phyloP scores from a whole-genome alignment of 2,797 vertebrate species.

The Triplophysa yarkandensis region DNA sequence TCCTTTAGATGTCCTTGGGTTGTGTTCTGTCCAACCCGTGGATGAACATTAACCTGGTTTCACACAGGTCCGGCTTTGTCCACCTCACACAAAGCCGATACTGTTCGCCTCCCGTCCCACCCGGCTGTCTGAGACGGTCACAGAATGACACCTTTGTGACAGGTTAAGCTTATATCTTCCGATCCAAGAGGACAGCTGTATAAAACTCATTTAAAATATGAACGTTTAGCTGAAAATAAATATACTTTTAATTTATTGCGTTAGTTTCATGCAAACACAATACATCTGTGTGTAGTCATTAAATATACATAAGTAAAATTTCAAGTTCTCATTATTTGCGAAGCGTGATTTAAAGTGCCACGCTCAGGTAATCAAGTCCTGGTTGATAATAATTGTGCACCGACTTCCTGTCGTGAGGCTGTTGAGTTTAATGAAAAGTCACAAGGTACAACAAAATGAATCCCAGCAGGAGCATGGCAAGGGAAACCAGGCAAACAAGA shows the following conservation, averaged over 20 bases:
- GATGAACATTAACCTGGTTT: conserved; percentile 46
- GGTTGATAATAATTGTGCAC: conserved; percentile 27
- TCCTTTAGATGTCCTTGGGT: conserved; percentile 64
- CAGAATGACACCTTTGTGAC: conserved; percentile 61
- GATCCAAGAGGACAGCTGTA: conserved; percentile 14
- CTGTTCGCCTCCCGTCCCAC: conserved; percentile 60
- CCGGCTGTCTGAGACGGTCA: conserved; percentile 26
- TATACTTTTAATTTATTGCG: neutral
- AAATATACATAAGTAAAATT: too few relatives aligned
- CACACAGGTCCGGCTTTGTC: conserved; percentile 75
- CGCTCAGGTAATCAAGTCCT: neutral
- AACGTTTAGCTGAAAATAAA: neutral
- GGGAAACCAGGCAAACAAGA: conserved; percentile 51
- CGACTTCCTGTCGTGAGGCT: conserved; percentile 34
- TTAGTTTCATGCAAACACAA: neutral
- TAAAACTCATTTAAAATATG: neutral
- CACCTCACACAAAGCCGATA: conserved; percentile 68
- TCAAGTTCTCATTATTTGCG: neutral
- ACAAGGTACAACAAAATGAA: conserved; percentile 51
- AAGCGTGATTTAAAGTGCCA: neutral
- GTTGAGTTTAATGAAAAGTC: conserved; percentile 51
- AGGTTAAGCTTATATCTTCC: conserved; percentile 21
- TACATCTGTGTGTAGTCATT: neutral
- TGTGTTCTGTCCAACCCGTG: conserved; percentile 48
- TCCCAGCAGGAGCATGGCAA: conserved; percentile 47